Percentiles rank a stretch among this genome's conserved stretches.
Conservation (phyloP, 1,140 invertebrate species). For the Epicauta chinensis region DNA sequence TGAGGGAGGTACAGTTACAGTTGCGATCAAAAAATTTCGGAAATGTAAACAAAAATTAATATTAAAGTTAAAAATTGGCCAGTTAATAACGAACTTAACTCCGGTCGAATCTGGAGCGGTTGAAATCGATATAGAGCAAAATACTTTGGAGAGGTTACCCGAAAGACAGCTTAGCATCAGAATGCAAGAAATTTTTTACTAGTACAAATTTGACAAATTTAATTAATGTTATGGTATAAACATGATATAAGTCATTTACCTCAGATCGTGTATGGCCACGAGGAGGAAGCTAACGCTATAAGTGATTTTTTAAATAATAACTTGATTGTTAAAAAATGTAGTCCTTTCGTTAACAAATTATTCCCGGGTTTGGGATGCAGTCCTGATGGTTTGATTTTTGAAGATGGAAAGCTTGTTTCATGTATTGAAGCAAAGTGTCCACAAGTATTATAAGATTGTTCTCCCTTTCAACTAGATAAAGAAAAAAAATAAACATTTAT, state of each 20-base stretch:
- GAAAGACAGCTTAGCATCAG: neutral
- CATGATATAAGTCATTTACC: no score
- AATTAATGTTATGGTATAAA: slow-evolving; percentile 4
- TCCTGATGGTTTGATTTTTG: slow-evolving; percentile 3
- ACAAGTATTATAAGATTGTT: neutral
- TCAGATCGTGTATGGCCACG: neutral
- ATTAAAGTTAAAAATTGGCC: no score
- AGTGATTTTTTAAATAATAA: neutral
- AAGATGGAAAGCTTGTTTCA: slow-evolving; percentile 4
- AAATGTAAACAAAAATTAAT: no score
- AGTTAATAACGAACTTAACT: no score
- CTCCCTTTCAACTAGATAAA: neutral
- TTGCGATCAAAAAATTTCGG: no score
- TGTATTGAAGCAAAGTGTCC: neutral
- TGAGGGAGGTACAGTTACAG: no score
- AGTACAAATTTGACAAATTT: slow-evolving; percentile 3
- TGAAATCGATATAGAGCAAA: no score
- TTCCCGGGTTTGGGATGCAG: slow-evolving; percentile 5
- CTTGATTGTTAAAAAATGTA: neutral
- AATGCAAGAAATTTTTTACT: neutral
- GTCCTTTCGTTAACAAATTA: neutral
- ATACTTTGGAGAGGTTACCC: neutral
- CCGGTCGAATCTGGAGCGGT: no score
- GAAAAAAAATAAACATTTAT: no score
- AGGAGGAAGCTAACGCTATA: neutral